Percentiles rank a stretch among this genome's conserved stretches.
phyloP scores from a whole-genome alignment of 37 sponge, comb jelly and placozoan genomes.

The Oopsacas minuta region DNA sequence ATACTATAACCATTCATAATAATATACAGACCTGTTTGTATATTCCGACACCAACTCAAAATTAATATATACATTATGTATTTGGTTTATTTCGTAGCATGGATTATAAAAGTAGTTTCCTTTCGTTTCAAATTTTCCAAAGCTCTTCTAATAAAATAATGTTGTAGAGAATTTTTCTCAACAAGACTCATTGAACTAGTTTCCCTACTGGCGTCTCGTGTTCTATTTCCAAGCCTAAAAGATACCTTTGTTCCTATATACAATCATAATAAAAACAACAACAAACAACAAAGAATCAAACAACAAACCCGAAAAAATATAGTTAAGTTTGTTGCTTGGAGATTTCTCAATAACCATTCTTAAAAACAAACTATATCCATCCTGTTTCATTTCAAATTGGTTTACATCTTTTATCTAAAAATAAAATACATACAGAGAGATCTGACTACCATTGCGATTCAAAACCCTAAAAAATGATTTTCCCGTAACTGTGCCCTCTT shows the following conservation, averaged over 20 bases:
- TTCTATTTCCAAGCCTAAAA: too few relatives aligned
- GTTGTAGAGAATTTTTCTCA: background rate
- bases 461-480: too few relatives aligned
- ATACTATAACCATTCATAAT: too few relatives aligned
- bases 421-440: background rate
- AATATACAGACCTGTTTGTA: too few relatives aligned
- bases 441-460: too few relatives aligned
- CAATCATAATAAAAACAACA: background rate
- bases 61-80: too few relatives aligned
- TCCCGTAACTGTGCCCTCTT: too few relatives aligned
- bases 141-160: background rate
- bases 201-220: too few relatives aligned
- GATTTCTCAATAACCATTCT: background rate
- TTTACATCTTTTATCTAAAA: background rate
- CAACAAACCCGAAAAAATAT: constrained; percentile 10
- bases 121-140: background rate
- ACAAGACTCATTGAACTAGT: background rate
- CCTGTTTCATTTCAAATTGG: background rate
- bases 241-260: background rate
- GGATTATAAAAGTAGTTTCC: background rate
- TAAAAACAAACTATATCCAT: background rate
- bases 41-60: too few relatives aligned
- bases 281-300: too few relatives aligned
- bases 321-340: background rate
- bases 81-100: too few relatives aligned